Evolutionary conservation across 2,797 vertebrate species (phyloP), one percentile per base, ranked within the genome.

Genomic region (Melanotaenia nigrans): DNA sequence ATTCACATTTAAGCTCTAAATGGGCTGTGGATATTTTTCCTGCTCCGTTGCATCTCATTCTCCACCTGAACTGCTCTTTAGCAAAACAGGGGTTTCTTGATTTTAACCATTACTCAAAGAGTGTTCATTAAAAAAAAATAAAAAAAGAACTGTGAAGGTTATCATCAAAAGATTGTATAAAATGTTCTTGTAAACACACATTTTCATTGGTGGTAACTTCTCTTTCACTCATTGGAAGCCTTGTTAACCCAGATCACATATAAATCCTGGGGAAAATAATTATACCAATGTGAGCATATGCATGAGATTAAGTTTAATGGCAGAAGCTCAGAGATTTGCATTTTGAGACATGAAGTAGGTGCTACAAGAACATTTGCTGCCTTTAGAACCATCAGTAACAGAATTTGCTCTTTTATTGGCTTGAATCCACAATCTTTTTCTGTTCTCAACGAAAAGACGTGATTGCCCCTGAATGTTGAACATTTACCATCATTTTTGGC

Each of bases 381-480:
- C 36, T 55, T 54, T 62, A 22, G 25, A 33, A 40, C 33, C 13
- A 12, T 16, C 16, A 42, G 35, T 25, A 61, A 57, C 58, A 45
- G n/a, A 55, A n/a, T 63, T 28, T 32, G 5, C 36, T 20, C 49
- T 11, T 62, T 35, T 22, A 7, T 22, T 45, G 49, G 25, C 47
- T 3, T 40, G 25, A 11, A 61, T 42, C 28, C 28, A 12, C 3
- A 6, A 47, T 33, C 20, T 30, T 22, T 25, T 32, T 42, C 6
- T 42, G 18, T 24, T 12, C 25, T 53, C 32, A 6, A 30, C 49
- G 25, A 42, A 8, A 12, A 20, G 35, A 71, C 24, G 18, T 16
- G 40, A 55, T 71, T 13, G 14, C 28, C n/a, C 22, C 36, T 8
- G 51, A 71, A 45, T 61, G 28, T 30, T 54, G 49, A 51, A 40